Base-by-base conservation (phyloP, 1,140 invertebrate species). In the Saxidomus purpurata region DNA sequence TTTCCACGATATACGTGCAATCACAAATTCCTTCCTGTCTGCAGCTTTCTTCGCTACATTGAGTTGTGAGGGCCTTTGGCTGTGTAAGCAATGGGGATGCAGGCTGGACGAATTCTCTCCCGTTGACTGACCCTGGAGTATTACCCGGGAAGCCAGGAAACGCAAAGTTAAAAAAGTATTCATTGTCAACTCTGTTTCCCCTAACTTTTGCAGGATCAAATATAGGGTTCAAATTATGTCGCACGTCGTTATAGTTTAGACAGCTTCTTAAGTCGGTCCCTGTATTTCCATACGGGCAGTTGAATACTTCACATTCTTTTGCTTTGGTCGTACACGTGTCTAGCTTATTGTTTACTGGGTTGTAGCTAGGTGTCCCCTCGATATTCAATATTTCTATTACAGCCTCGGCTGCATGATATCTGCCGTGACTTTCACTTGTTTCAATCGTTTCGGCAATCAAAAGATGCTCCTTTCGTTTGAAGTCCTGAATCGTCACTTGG, bases 381-480 rank as follows among this genome's bases (percentile, higher is more conserved):
- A 22, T 19, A 15, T 81, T 71, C 13, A 80, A 52, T 25, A 89
- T 61, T 13, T 74, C 36, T 40, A 91, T 49, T 47, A 85, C 79
- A 0, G 90, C 90, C 67, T 91, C 90, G 2, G 81, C 69, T 22
- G 90, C 71, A 36, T 89, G 86, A 36, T 87, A 87, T 38, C 59
- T 69, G 25, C 71, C 59, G 8, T 40, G 43, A 85, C 63, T 90
- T 47, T 76, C 34, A 1, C 71, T 38, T 8, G 79, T 87, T 79
- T 93, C 93, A 28, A 94, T 76, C 17, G 90, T 92, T 31, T 91
- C 79, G 17, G 98, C 97, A 98, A 97, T 98, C 98, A 91, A 38
- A 31, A 90, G 31, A 97, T 96, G 43, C 22, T 52, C 98, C 97
- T 98, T 98, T 98, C 94, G 98, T 98, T 40, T 2, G 97, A 96